These are phyloP conservation scores for Calypte anna DNA, from an alignment of 2,113 vertebrate genomes.

Conservation along the genomic window DNA sequence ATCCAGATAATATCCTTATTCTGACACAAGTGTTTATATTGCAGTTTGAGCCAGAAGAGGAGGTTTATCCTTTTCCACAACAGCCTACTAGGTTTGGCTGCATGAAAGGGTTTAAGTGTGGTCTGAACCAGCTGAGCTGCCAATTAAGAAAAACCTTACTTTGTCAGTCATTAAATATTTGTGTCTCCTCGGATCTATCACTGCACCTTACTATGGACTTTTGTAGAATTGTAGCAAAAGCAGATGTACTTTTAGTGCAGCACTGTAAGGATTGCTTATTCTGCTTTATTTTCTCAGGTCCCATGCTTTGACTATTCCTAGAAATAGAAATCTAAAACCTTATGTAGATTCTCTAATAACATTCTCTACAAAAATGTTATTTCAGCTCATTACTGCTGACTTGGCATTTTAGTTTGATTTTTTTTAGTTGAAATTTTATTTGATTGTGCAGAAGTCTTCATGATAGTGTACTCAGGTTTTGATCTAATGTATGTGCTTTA, in stretches of 20 bases:
- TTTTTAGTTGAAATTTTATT: background rate
- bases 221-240: background rate
- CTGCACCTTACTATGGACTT: background rate
- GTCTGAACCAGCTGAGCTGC: background rate
- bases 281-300: background rate
- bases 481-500: background rate
- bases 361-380: background rate
- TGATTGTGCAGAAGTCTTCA: background rate
- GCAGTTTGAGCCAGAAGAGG: background rate
- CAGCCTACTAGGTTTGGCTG: background rate
- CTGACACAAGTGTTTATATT: background rate
- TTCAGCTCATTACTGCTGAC: background rate
- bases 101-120: background rate
- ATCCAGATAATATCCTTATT: background rate
- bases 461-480: background rate
- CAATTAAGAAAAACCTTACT: background rate
- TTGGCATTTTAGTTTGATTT: background rate
- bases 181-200: background rate
- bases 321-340: background rate
- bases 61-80: background rate
- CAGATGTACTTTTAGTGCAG: background rate
- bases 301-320: background rate
- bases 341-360: background rate
- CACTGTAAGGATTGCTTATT: background rate
- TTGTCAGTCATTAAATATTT: background rate